These are phyloP conservation scores for Sebastes fasciatus DNA, from an alignment of 2,113 vertebrate genomes.

Conservation along the genomic window DNA sequence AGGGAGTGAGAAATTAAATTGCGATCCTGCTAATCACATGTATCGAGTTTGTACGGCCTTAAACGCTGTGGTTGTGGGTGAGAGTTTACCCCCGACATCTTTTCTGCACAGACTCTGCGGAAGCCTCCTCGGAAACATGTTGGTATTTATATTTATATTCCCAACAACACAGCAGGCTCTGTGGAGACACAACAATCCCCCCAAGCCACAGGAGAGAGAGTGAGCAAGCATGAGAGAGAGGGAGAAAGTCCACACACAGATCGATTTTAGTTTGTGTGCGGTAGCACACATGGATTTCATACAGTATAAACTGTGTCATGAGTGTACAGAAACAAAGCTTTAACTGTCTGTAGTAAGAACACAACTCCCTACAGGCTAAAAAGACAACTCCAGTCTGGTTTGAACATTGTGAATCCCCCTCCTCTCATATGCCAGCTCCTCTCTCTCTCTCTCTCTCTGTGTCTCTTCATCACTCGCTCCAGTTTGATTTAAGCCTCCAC, in stretches of 20 bases:
- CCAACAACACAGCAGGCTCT: slow-evolving; percentile 60
- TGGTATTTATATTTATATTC: slow-evolving; percentile 68
- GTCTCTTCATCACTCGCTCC: not conserved
- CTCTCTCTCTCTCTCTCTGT: not conserved
- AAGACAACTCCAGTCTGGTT: slow-evolving; percentile 1
- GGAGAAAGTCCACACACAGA: slow-evolving; percentile 2
- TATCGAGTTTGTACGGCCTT: slow-evolving; percentile 30
- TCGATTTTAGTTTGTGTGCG: slow-evolving; percentile 31
- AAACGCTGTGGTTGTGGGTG: not conserved
- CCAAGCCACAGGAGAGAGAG: slow-evolving; percentile 22
- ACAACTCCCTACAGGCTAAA: slow-evolving; percentile 15
- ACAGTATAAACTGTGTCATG: not conserved
- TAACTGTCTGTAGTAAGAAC: slow-evolving; percentile 12
- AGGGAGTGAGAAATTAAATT: slow-evolving; percentile 12
- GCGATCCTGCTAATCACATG: not conserved
- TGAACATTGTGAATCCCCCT: not conserved
- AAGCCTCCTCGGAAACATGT: slow-evolving; percentile 43
- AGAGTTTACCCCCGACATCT: slow-evolving; percentile 10
- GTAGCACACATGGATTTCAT: slow-evolving; percentile 31
- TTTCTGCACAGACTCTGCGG: slow-evolving; percentile 28
- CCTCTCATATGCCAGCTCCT: not conserved
- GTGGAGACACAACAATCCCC: slow-evolving; percentile 52
- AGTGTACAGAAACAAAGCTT: slow-evolving; percentile 25
- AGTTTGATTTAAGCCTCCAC: slow-evolving; percentile 7
- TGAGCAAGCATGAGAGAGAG: not conserved